A percentile compares a stretch with the other conserved stretches of the same genome.
These are phyloP conservation scores for Trididemnum miniatum DNA, from an alignment of 23 tunicate genomes.

Conservation along the genomic window DNA sequence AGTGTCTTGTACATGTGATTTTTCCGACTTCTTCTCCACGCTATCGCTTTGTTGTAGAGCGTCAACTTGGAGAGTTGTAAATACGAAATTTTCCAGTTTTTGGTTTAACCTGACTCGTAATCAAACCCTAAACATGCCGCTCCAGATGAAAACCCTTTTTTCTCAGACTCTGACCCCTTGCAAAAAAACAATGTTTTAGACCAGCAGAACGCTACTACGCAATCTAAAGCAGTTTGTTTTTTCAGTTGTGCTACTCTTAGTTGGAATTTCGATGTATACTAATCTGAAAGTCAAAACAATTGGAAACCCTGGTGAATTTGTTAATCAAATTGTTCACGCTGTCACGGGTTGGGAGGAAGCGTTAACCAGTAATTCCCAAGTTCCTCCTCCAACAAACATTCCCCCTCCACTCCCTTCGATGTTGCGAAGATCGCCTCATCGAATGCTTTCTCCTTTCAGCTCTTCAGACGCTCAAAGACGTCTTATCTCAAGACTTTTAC, in stretches of 20 bases:
- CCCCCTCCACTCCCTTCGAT: not conserved
- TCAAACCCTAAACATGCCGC: too few species aligned
- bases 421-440: not conserved
- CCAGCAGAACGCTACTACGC: not conserved
- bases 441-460: too few species aligned
- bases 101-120: too few species aligned
- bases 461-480: not conserved
- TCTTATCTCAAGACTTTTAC: not conserved
- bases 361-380: not conserved
- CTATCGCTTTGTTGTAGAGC: too few species aligned
- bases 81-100: too few species aligned
- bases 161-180: too few species aligned
- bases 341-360: not conserved
- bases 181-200: not conserved
- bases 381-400: not conserved
- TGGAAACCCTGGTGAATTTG: not conserved
- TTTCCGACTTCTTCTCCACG: too few species aligned
- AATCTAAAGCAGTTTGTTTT: not conserved
- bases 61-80: too few species aligned
- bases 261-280: constrained; percentile 16
- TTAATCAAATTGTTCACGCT: not conserved
- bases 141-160: too few species aligned
- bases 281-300: constrained; percentile 15
- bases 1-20: too few species aligned
- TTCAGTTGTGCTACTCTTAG: constrained; percentile 5